Evolutionary conservation across 2,797 vertebrate species (phyloP).

Genomic region (Smutsia temminckii): DNA sequence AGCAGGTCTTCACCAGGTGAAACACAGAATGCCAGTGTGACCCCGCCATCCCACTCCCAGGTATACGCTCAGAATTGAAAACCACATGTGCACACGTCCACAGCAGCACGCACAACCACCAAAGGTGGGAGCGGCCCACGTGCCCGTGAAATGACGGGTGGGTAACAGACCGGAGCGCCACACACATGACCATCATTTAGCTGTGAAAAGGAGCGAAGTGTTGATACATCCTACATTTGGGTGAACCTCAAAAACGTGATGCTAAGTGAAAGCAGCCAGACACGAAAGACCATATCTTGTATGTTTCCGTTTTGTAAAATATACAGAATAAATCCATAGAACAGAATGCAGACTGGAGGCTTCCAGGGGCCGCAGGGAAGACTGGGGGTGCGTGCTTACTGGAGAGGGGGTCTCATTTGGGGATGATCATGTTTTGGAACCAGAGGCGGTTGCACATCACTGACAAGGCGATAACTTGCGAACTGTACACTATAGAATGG

Average conservation of each 20-base stretch:
- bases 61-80: background rate
- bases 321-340: background rate
- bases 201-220: fast-evolving
- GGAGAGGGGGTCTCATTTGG: fast-evolving
- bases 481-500: background rate
- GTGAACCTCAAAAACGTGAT: background rate
- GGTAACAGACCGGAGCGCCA: fast-evolving
- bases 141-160: fast-evolving
- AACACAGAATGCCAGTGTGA: fast-evolving
- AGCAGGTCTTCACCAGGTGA: background rate
- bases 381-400: background rate
- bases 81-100: fast-evolving
- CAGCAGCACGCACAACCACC: fast-evolving
- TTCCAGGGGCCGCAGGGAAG: background rate
- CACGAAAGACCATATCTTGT: fast-evolving
- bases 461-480: background rate
- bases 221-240: fast-evolving
- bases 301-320: no score
- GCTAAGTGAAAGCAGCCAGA: background rate
- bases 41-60: fast-evolving
- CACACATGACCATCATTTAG: fast-evolving
- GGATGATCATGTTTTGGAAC: background rate
- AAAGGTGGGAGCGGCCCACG: no score
- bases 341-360: fast-evolving
- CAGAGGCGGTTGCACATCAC: no score